Percentiles rank a stretch among this genome's conserved stretches.
Evolutionary conservation across 2,113 vertebrate genomes (phyloP).

Genomic region (Candoia aspera): DNA sequence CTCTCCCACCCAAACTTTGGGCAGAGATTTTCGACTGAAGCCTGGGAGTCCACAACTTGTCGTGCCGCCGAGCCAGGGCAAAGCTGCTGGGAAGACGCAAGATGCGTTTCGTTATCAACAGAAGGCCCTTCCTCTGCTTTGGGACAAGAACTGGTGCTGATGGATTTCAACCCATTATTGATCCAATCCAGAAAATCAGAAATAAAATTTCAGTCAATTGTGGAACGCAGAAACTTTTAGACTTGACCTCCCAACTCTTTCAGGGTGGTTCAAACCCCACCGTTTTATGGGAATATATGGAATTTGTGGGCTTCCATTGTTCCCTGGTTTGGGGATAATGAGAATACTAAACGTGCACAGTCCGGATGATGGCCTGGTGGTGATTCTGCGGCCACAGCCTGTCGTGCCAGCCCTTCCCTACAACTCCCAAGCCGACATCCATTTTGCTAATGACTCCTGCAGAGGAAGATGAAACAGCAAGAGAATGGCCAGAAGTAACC

Average conservation of each 20-base stretch:
- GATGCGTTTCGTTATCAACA: background rate
- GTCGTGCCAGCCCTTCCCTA: no score
- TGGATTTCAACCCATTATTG: background rate
- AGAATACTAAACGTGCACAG: background rate
- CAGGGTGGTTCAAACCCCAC: background rate
- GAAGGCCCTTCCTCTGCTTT: no score
- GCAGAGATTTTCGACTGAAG: background rate
- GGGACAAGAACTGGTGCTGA: background rate
- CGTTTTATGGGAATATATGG: background rate
- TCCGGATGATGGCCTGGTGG: no score
- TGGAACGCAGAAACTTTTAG: background rate
- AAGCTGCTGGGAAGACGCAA: background rate
- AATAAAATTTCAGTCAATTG: no score
- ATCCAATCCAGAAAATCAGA: no score
- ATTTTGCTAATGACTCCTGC: no score
- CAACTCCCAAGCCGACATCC: no score
- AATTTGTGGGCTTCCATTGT: background rate
- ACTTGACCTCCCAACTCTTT: background rate
- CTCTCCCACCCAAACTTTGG: background rate
- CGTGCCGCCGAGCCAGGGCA: no score
- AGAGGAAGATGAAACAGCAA: rapidly evolving
- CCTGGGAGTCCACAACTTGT: no score
- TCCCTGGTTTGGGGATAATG: background rate
- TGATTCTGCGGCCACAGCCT: no score
- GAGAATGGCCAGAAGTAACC: no score